Base-by-base conservation (phyloP, 1,140 invertebrate genomes). In the Heliconius nattereri region DNA sequence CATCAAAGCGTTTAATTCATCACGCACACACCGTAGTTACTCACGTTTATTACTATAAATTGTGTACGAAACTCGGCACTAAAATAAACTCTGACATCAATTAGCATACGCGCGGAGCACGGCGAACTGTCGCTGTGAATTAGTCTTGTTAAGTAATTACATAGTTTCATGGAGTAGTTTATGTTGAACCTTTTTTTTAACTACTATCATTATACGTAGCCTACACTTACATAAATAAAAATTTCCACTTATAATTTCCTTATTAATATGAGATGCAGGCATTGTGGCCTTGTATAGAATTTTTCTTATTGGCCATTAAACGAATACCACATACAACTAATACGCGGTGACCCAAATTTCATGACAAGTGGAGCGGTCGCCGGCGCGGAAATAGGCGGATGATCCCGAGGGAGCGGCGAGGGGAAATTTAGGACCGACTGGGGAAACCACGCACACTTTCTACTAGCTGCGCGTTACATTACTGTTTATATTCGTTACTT, bases 311-410 rank as follows among this genome's bases (percentile, higher is more conserved):
- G 82, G 73, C 78, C 79, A 88, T 85, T 88, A 89, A 86, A 84
- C 83, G 85, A 84, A 85, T 88, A 84, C 84, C 80, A 85, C 84
- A 85, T 80, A 86, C 88, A 91, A 89, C 85, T 91, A 90, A 91
- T 90, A 89, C 83, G 85, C 78, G 81, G 86, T 91, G 91, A 93
- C 91, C 91, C 88, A 91, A 89, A 91, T 93, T 89, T 87, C 81
- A 83, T 79, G 86, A 88, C 90, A 89, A 88, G 86, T 86, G 86
- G 81, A 88, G 84, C 86, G 86, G 85, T 79, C 75, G 79, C 76
- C 83, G 81, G 75, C 79, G 79, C 87, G 86, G 86, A 87, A 86
- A 87, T 86, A 87, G 83, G 86, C 85, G 87, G 85, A 88, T 87
- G 83, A 87, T 87, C 89, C 90, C 88, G 79, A 74, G 87, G 86